Base-by-base conservation (phyloP, 2,888 invertebrate genomes). In the Crematogaster levior region DNA sequence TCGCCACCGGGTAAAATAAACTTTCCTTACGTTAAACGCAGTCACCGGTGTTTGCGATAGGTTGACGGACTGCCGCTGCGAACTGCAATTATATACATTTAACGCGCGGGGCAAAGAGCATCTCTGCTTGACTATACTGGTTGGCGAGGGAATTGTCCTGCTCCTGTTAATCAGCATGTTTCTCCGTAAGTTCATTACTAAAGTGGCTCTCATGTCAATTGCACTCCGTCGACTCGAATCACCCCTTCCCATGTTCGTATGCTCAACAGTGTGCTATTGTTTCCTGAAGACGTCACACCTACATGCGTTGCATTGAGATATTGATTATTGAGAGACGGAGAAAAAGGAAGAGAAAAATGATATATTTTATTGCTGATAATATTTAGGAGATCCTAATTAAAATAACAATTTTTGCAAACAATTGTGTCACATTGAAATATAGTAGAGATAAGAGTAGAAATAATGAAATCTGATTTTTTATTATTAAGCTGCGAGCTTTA, bases 171-270 rank as follows among this genome's bases (percentile, higher is more conserved):
- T 89, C 88, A 87, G 88, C 86, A 85, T 86, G 88, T 90, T 87
- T 86, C 86, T 65, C 82, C 48, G 85, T 88, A 90, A 90, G 87
- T 91, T 91, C 87, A 87, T 91, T 91, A 91, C 85, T 84, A 86
- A 88, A 91, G 89, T 91, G 89, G 89, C 87, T 85, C 88, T 89
- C 86, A 88, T 85, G 88, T 87, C 89, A 89, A 91, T 91, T 90
- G 88, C 90, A 87, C 68, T 84, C 30, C 70, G 85, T 30, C 72
- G 85, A 85, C 85, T 89, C 87, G 86, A 86, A 87, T 88, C 73
- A 40, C 43, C 12, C 46, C 60, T 18, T 24, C 2, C 12, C 24
- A 12, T 4, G 18, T 34, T 74, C n/a, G 63, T 60, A 24, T 60
- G 34, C 24, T 43, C 53, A 58, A 40, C 27, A 12, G 60, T 68